Evolutionary conservation across 2,797 vertebrate genomes (phyloP).

Genomic region (Adrianichthys oophorus): DNA sequence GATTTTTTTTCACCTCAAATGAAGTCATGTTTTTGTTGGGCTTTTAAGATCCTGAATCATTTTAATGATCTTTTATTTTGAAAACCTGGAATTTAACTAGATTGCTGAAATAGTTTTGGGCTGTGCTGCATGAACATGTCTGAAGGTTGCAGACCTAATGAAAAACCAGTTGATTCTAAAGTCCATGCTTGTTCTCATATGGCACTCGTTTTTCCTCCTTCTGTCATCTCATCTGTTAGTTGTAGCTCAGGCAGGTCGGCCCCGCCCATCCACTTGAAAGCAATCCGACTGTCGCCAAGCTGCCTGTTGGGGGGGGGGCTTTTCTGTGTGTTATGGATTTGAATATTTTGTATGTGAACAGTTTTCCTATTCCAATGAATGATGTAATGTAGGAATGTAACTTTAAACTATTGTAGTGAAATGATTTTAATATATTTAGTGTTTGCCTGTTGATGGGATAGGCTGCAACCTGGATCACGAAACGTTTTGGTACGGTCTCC

Average conservation of each 20-base stretch:
- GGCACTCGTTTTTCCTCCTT: no score
- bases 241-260: conserved; percentile 15
- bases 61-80: no score
- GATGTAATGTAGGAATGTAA: conserved; percentile 82
- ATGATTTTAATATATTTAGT: conserved; percentile 75
- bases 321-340: conserved; percentile 77
- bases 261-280: conserved; percentile 44
- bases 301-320: conserved; percentile 76
- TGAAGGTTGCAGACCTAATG: no score
- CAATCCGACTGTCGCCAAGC: conserved; percentile 59
- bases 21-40: no score
- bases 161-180: no score
- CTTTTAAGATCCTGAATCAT: no score
- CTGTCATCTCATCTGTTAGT: no score
- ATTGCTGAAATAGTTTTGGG: no score
- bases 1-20: no score
- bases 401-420: conserved; percentile 84
- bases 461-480: conserved; percentile 77
- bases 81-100: no score
- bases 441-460: conserved; percentile 70
- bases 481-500: conserved; percentile 83
- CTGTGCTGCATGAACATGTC: no score
- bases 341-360: conserved; percentile 66
- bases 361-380: conserved; percentile 62
- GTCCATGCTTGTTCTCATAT: no score